A percentile compares a stretch with the other conserved stretches of the same genome.
phyloP scores from a whole-genome alignment of 2,888 invertebrate genomes.

The Lamellibrachia satsuma region DNA sequence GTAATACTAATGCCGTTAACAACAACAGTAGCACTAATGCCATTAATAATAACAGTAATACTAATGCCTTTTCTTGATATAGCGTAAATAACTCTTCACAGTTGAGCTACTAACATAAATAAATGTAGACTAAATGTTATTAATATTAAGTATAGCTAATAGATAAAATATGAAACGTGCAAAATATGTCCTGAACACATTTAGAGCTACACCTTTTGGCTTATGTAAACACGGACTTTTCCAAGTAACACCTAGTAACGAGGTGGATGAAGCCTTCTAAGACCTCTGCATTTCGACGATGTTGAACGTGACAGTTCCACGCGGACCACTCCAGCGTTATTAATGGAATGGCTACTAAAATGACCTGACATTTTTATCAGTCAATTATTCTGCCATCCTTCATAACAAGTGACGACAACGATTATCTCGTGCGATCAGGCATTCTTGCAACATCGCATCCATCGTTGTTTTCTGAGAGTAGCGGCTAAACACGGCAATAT shows the following conservation, averaged over 20 bases:
- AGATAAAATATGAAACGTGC: too few species aligned
- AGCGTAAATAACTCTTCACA: background rate
- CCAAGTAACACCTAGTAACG: too few species aligned
- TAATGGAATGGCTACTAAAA: background rate
- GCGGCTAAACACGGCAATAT: background rate
- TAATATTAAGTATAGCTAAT: too few species aligned
- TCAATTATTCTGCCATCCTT: background rate
- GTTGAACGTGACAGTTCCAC: background rate
- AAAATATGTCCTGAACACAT: too few species aligned
- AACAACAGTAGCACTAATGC: background rate
- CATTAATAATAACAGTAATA: slow-evolving; percentile 13
- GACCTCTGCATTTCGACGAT: slow-evolving; percentile 7
- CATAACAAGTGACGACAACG: background rate
- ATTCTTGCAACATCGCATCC: background rate
- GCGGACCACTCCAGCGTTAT: background rate
- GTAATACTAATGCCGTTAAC: background rate
- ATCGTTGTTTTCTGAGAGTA: background rate
- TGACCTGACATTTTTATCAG: slow-evolving; percentile 21
- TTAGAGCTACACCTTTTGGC: too few species aligned
- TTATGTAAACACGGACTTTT: too few species aligned
- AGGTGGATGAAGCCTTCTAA: background rate
- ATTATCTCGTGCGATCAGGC: background rate
- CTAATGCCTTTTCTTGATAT: slow-evolving; percentile 5
- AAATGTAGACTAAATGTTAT: too few species aligned
- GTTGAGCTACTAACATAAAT: too few species aligned